A percentile compares a stretch with the other conserved stretches of the same genome.
Evolutionary conservation across 2,113 vertebrate species (phyloP).

Genomic region (Pogonocichla stellata): DNA sequence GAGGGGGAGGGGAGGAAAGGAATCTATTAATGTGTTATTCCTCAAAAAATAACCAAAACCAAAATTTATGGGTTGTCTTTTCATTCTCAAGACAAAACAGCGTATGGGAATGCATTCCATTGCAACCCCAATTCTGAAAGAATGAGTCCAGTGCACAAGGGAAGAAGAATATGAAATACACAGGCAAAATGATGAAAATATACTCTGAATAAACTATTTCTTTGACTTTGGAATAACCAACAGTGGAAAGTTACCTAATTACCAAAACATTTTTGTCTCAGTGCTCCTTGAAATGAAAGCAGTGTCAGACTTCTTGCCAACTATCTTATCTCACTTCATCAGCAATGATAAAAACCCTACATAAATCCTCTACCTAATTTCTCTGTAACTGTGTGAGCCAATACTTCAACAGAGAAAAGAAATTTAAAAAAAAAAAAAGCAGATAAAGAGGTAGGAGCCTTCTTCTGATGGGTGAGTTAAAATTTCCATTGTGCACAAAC

Average conservation of each 20-base stretch:
- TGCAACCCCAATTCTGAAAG: neutral
- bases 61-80: neutral
- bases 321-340: constrained; percentile 45
- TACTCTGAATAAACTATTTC: neutral
- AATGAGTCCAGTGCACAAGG: neutral
- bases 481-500: neutral
- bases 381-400: neutral
- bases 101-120: neutral
- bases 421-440: neutral
- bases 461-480: neutral
- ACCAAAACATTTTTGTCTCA: constrained; percentile 33
- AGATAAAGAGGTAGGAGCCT: neutral
- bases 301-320: constrained; percentile 14
- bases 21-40: neutral
- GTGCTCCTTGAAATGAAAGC: constrained; percentile 48
- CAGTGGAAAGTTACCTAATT: constrained; percentile 61
- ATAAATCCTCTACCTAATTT: neutral
- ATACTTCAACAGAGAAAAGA: neutral
- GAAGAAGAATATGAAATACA: neutral
- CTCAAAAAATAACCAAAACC: neutral
- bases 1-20: accelerated
- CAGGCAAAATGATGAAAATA: neutral
- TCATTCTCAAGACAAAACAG: neutral
- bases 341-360: constrained; percentile 6
- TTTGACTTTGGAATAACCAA: neutral